Base-by-base conservation (phyloP, 2,888 invertebrate species). In the Cryptocheilus praepositus region DNA sequence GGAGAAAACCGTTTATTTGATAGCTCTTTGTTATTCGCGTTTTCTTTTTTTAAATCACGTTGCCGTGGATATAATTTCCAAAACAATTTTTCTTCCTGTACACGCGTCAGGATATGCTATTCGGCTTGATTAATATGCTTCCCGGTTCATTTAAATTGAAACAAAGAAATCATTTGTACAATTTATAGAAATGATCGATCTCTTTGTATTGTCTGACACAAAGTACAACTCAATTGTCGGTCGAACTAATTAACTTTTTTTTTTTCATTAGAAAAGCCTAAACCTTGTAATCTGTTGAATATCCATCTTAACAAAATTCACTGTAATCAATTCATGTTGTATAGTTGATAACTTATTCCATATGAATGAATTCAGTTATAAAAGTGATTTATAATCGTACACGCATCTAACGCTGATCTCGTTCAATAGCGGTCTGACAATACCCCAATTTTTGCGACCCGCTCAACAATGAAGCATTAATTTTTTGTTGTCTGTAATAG, bases 151-250 rank as follows among this genome's bases (percentile, higher is more conserved):
- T 49, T n/a, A 43, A 21, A 62, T 8, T 36, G 61, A 67, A 64
- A 64, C 15, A 70, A 67, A 13, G 16, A 64, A 64, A 70, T 67
- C 21, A 62, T 74, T 65, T 15, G 5, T 51, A 65, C 51, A 64
- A 61, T 61, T 61, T 45, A 51, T 62, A 52, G 43, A 44, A 71
- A 70, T 49, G 43, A 71, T 64, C 46, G 56, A 63, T 66, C 16
- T 16, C 52, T 36, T 61, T 63, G 56, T 61, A 70, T 71, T 64
- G 68, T 73, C 67, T 56, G 64, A 69, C 54, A 71, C 53, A 66
- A 73, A 68, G 52, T 16, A 13, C 18, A 46, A 45, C 18, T 22
- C 43, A 62, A 52, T 15, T 60, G 18, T 22, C 59, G 51, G 61
- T 61, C 44, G 45, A 7, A 64, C 64, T 60, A 73, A 65, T 63